Conservation (phyloP, 2,888 invertebrate genomes). For the Drosophila falleni region DNA sequence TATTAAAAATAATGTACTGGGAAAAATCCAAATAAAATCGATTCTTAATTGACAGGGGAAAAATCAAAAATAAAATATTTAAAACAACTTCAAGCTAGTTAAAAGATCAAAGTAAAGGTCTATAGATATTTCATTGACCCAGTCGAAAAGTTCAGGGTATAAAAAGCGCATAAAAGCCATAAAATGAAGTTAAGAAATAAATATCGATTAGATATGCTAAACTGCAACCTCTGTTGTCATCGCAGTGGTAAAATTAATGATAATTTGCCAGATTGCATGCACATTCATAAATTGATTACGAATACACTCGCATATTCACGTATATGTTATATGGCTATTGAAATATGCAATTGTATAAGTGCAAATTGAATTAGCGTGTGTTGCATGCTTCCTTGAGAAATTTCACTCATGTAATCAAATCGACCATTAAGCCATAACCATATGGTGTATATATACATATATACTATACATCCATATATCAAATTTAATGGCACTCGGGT, state of each 20-base stretch:
- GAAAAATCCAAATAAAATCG: background rate
- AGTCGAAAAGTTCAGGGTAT: conserved; percentile 2
- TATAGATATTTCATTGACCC: conserved; percentile 17
- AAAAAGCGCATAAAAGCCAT: background rate
- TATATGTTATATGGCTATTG: conserved; percentile 15
- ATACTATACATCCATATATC: conserved; percentile 50
- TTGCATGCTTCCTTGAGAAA: conserved; percentile 77
- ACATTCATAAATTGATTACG: conserved; percentile 27
- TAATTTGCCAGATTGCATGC: conserved; percentile 37
- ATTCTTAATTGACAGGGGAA: background rate
- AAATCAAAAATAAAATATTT: background rate
- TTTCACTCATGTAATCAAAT: conserved; percentile 68
- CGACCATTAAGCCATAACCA: conserved; percentile 51
- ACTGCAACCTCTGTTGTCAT: conserved; percentile 33
- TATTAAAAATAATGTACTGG: too few species aligned
- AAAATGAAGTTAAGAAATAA: conserved; percentile 3
- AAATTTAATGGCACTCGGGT: conserved; percentile 57
- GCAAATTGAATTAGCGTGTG: conserved; percentile 51
- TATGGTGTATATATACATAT: conserved; percentile 15
- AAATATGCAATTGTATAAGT: conserved; percentile 15
- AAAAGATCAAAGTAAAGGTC: conserved; percentile 10
- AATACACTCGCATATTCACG: conserved; percentile 16
- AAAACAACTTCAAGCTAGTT: background rate
- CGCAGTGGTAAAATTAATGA: conserved; percentile 23
- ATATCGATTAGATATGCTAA: conserved; percentile 20